Conservation (phyloP, 2,888 invertebrate species). For the Sericinus montela region DNA sequence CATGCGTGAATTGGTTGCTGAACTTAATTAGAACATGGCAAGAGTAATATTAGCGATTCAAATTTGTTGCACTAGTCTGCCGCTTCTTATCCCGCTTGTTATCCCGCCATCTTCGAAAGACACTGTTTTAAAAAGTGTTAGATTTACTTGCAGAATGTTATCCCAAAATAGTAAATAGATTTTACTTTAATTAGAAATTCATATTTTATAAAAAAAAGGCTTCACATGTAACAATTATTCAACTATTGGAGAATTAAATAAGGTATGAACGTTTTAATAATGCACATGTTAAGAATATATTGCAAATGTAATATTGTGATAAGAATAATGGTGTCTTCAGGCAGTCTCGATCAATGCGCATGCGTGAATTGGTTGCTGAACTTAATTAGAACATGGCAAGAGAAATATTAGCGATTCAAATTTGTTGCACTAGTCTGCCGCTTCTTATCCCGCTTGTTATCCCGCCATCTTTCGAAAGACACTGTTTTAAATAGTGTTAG, state of each 20-base stretch:
- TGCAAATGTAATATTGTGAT: constrained; percentile 40
- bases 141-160: too few relatives aligned
- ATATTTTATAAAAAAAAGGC: too few relatives aligned
- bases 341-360: constrained; percentile 61
- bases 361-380: constrained; percentile 62
- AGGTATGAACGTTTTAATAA: constrained; percentile 12
- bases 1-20: constrained; percentile 64
- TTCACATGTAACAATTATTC: too few relatives aligned
- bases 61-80: constrained; percentile 52
- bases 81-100: constrained; percentile 37
- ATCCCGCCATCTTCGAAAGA: too few relatives aligned
- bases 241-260: constrained; percentile 11
- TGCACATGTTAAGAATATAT: constrained; percentile 23
- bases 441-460: too few relatives aligned
- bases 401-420: constrained; percentile 68
- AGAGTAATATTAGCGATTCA: constrained; percentile 67
- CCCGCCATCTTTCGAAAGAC: too few relatives aligned
- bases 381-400: constrained; percentile 66
- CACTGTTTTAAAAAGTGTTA: too few relatives aligned
- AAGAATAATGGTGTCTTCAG: constrained; percentile 68
- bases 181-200: too few relatives aligned
- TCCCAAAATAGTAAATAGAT: too few relatives aligned
- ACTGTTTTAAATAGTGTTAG: too few relatives aligned
- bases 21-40: constrained; percentile 65
- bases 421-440: constrained; percentile 50